Evolutionary conservation across 1,140 invertebrate species (phyloP).

Genomic region (Drosophila jambulina): DNA sequence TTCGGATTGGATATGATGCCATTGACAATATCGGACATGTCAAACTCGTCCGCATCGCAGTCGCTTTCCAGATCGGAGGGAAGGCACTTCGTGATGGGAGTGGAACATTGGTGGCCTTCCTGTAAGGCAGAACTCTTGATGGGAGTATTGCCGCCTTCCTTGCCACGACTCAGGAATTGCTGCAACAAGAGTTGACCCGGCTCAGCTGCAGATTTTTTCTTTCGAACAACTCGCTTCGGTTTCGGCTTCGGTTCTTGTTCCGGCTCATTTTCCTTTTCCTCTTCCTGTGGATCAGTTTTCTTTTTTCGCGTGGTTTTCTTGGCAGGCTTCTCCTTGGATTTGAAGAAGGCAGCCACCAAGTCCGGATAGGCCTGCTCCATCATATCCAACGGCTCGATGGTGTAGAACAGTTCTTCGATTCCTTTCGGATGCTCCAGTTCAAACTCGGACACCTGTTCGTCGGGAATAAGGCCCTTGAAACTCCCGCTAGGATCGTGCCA

Average conservation of each 20-base stretch:
- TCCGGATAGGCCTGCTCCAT: slow-evolving; percentile 89
- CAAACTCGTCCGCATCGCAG: slow-evolving; percentile 83
- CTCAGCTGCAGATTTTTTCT: slow-evolving; percentile 43
- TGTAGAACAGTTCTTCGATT: slow-evolving; percentile 86
- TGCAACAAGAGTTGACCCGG: slow-evolving; percentile 68
- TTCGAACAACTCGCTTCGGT: slow-evolving; percentile 30
- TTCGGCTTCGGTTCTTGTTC: slow-evolving; percentile 10
- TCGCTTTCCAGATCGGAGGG: slow-evolving; percentile 74
- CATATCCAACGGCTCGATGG: slow-evolving; percentile 89
- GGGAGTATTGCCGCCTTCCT: slow-evolving; percentile 30
- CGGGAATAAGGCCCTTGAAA: slow-evolving; percentile 87
- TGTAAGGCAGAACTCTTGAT: slow-evolving; percentile 29
- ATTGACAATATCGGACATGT: slow-evolving; percentile 88
- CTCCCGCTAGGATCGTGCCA: slow-evolving; percentile 87
- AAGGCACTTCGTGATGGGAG: slow-evolving; percentile 63
- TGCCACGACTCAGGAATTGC: slow-evolving; percentile 75
- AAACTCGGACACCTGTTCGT: slow-evolving; percentile 85
- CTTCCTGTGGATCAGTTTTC: slow-evolving; percentile 72
- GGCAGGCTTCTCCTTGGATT: slow-evolving; percentile 86
- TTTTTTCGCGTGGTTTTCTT: slow-evolving; percentile 84
- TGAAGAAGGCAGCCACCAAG: slow-evolving; percentile 88
- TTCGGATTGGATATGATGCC: slow-evolving; percentile 86
- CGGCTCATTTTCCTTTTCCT: slow-evolving; percentile 24
- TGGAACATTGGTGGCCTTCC: slow-evolving; percentile 63
- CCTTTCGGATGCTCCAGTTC: slow-evolving; percentile 84